phyloP scores from a whole-genome alignment of 2,797 vertebrate species.

The Labeo calbasu region DNA sequence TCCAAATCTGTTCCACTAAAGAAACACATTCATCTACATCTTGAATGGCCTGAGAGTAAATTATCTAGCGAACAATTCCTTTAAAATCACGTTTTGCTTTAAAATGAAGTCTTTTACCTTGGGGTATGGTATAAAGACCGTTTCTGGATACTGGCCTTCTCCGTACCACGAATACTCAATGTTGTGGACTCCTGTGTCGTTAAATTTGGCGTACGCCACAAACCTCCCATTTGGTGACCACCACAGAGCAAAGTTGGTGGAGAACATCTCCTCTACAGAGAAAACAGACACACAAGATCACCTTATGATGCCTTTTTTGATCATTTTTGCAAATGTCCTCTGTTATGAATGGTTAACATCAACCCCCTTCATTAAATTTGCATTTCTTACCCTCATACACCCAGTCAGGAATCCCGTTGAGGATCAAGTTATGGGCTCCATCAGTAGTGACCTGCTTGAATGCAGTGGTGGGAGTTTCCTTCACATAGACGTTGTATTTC shows the following conservation, averaged over 20 bases:
- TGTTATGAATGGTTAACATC: background rate
- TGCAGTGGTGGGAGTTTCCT: conserved; percentile 72
- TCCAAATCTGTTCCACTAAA: background rate
- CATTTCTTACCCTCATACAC: conserved; percentile 89
- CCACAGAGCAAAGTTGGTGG: conserved; percentile 87
- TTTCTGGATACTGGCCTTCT: conserved; percentile 88
- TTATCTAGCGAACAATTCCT: background rate
- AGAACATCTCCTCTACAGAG: conserved; percentile 94
- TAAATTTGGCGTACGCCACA: conserved; percentile 91
- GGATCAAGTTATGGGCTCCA: conserved; percentile 83
- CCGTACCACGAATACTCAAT: conserved; percentile 95
- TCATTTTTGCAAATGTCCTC: background rate
- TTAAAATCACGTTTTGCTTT: background rate
- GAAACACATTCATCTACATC: background rate
- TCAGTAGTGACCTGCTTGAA: conserved; percentile 79
- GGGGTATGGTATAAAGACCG: conserved; percentile 89
- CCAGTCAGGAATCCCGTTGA: conserved; percentile 97
- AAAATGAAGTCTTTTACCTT: conserved; percentile 80
- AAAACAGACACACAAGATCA: background rate
- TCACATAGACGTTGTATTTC: conserved; percentile 88
- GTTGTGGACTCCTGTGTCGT: conserved; percentile 85
- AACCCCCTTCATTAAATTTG: background rate
- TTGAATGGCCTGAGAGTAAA: background rate
- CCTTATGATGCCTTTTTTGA: background rate
- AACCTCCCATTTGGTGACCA: conserved; percentile 91